Percentiles rank a stretch among this genome's conserved stretches.
Evolutionary conservation across 2,113 vertebrate species (phyloP).

Genomic region (Anser brachyrhynchus): DNA sequence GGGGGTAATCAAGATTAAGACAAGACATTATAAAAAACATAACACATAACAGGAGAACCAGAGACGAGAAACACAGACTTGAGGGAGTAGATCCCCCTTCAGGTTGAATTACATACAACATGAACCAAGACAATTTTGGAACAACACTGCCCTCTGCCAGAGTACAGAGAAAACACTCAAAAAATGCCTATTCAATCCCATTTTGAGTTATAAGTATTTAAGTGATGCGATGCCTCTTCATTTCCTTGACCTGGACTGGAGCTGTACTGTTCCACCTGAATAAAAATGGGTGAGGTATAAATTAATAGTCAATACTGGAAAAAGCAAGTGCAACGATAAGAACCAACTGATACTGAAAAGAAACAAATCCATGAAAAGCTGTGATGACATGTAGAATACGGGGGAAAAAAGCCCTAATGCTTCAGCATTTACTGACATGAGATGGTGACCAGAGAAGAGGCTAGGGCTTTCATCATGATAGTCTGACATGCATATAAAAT

Average conservation of each 20-base stretch:
- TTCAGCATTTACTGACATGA: neutral
- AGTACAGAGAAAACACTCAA: neutral
- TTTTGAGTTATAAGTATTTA: neutral
- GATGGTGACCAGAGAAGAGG: neutral
- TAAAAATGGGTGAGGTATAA: neutral
- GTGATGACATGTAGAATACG: neutral
- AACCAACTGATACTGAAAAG: neutral
- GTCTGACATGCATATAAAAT: neutral
- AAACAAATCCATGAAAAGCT: neutral
- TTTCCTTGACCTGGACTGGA: neutral
- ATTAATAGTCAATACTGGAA: neutral
- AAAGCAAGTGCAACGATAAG: neutral
- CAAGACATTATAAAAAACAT: neutral
- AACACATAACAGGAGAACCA: neutral
- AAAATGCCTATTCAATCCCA: neutral
- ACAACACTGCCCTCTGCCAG: slow-evolving; percentile 57
- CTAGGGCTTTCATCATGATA: neutral
- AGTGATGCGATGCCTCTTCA: neutral
- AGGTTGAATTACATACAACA: neutral
- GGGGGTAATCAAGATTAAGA: slow-evolving; percentile 8
- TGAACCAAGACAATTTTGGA: neutral
- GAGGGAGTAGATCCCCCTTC: neutral
- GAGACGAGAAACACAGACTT: neutral
- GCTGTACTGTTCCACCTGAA: neutral
- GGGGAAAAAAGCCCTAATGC: neutral